phyloP scores from a whole-genome alignment of 2,797 vertebrate species.

The Cyclopterus lumpus region DNA sequence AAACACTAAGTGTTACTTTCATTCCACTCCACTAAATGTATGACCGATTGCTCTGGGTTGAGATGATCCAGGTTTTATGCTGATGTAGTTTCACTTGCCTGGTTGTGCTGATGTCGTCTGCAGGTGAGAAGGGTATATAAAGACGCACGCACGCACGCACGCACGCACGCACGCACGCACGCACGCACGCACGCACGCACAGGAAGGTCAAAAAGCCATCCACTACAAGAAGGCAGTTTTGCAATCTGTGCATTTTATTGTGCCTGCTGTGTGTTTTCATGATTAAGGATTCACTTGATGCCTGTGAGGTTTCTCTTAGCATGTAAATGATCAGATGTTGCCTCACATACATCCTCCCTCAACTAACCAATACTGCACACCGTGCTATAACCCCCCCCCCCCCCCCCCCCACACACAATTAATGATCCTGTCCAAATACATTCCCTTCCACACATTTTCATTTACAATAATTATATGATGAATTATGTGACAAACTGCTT shows the following conservation, averaged over 20 bases:
- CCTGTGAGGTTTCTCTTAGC: constrained; percentile 19
- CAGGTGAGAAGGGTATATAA: constrained; percentile 25
- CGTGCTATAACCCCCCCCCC: no score
- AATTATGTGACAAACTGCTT: background rate
- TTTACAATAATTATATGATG: background rate
- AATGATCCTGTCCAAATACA: background rate
- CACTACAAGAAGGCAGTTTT: constrained; percentile 34
- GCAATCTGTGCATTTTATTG: constrained; percentile 55
- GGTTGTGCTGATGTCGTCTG: constrained; percentile 59
- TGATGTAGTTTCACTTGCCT: constrained; percentile 52
- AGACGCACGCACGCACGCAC: no score
- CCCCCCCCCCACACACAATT: background rate
- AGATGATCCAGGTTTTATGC: constrained; percentile 50
- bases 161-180: constrained; percentile 16
- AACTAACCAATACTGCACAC: background rate
- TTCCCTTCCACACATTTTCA: background rate
- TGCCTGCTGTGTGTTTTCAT: constrained; percentile 52
- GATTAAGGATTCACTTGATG: constrained; percentile 30
- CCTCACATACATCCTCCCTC: constrained; percentile 1
- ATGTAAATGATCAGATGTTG: constrained; percentile 48
- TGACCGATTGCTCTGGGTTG: constrained; percentile 46
- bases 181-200: background rate
- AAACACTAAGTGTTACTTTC: constrained; percentile 2
- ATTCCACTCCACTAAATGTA: constrained; percentile 16
- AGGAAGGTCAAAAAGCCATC: constrained; percentile 47